A percentile compares a stretch with the other conserved stretches of the same genome.
Conservation (phyloP, 2,113 vertebrate species). For the Hypanus sabinus region DNA sequence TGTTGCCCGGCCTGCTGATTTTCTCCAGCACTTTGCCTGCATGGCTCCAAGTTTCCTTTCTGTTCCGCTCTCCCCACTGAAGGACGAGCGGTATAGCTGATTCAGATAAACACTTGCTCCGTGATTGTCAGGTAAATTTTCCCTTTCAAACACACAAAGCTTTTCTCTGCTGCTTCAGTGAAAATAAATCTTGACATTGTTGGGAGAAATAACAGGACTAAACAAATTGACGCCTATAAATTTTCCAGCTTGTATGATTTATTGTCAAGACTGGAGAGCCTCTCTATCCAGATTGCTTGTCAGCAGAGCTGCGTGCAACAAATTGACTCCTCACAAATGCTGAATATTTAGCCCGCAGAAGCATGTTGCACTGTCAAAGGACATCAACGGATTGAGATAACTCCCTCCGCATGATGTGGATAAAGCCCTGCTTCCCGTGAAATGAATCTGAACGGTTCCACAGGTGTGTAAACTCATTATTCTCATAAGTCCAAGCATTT, state of each 20-base stretch:
- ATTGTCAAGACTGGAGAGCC: neutral
- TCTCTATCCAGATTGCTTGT: neutral
- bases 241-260: neutral
- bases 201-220: neutral
- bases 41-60: neutral
- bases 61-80: neutral
- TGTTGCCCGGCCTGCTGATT: too few relatives aligned
- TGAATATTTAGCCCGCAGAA: neutral
- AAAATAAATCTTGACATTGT: neutral
- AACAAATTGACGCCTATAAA: neutral
- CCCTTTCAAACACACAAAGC: too few relatives aligned
- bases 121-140: neutral
- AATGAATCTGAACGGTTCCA: neutral
- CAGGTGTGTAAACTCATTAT: neutral
- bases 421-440: neutral
- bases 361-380: neutral
- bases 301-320: neutral
- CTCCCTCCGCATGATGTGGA: neutral
- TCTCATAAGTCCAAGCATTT: neutral
- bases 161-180: neutral
- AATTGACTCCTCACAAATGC: neutral
- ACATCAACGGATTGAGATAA: neutral
- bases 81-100: neutral
- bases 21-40: too few relatives aligned
- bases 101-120: neutral